phyloP scores from a whole-genome alignment of 2,113 vertebrate species.

The Mastomys natalensis region DNA sequence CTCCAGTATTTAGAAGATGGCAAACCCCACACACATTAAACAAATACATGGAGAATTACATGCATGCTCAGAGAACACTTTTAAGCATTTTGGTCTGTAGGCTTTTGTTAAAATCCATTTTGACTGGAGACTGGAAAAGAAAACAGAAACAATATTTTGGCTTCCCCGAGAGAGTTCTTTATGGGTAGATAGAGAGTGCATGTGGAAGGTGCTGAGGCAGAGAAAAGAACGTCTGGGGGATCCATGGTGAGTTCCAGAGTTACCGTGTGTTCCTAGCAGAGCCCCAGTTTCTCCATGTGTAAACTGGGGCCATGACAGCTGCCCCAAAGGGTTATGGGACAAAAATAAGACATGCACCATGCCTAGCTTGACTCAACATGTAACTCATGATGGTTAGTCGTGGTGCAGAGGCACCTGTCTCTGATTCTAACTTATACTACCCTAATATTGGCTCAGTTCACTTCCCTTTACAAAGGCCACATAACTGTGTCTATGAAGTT shows the following conservation, averaged over 20 bases:
- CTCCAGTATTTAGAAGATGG: background rate
- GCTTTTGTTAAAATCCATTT: background rate
- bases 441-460: background rate
- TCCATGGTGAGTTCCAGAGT: background rate
- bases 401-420: background rate
- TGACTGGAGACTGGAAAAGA: background rate
- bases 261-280: background rate
- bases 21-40: background rate
- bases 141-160: background rate
- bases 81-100: background rate
- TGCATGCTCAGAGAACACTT: background rate
- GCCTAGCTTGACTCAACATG: background rate
- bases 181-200: accelerated
- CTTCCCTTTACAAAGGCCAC: background rate
- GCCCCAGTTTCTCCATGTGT: background rate
- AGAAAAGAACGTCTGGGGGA: background rate
- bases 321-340: background rate
- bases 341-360: background rate
- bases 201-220: background rate
- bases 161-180: background rate
- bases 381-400: too few relatives aligned
- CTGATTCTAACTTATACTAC: background rate
- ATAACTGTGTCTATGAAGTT: background rate
- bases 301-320: background rate
- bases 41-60: background rate